phyloP scores from a whole-genome alignment of 2,113 vertebrate species.

The Myotis yumanensis region DNA sequence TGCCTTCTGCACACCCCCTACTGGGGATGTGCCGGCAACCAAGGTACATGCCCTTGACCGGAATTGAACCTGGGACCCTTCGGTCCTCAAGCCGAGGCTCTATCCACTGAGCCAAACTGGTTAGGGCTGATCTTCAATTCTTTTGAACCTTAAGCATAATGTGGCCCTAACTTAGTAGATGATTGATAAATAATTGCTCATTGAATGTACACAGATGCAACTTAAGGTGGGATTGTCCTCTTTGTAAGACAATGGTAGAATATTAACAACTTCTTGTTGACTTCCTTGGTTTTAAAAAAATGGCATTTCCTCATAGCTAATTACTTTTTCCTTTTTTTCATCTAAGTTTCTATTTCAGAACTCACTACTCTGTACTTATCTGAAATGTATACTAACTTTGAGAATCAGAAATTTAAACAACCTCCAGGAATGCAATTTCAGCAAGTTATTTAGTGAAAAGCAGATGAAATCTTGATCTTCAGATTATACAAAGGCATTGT shows the following conservation, averaged over 20 bases:
- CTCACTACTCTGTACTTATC: neutral
- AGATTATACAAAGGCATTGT: constrained; percentile 49
- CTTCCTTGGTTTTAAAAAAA: neutral
- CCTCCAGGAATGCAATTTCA: constrained; percentile 64
- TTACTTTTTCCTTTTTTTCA: constrained; percentile 8
- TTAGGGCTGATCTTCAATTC: neutral
- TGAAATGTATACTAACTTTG: constrained; percentile 43
- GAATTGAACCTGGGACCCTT: too few species aligned
- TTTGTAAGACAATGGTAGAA: neutral
- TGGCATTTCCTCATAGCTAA: neutral
- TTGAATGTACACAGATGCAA: neutral
- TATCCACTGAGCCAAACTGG: too few species aligned
- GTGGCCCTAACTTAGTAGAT: neutral
- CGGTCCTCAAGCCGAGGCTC: too few species aligned
- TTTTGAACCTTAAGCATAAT: neutral
- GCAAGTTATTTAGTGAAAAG: constrained; percentile 66
- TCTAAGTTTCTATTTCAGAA: constrained; percentile 26
- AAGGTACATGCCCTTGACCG: too few species aligned
- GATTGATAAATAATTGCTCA: constrained; percentile 28
- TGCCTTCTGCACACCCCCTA: too few species aligned
- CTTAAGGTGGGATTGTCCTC: neutral
- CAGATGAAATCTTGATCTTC: constrained; percentile 52
- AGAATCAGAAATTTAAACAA: constrained; percentile 32
- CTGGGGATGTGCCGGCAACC: too few species aligned
- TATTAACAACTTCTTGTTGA: neutral